A percentile compares a stretch with the other conserved stretches of the same genome.
phyloP scores from a whole-genome alignment of 92 coral and sea anemone species.

The Pocillopora meandrina region DNA sequence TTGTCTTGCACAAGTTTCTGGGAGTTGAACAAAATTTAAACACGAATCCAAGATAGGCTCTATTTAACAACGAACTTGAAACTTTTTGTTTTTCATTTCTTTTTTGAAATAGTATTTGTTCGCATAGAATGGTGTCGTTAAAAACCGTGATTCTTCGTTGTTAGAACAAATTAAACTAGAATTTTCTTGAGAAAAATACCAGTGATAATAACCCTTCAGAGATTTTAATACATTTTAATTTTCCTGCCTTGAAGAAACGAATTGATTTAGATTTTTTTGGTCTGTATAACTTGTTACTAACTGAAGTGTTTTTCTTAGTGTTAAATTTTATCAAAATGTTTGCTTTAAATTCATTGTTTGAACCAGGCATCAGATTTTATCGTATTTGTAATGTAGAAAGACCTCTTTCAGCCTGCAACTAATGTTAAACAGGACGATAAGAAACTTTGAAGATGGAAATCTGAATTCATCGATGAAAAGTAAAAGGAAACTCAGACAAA shows the following conservation, averaged over 20 bases:
- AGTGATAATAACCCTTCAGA: too few relatives aligned
- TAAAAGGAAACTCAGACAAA: too few relatives aligned
- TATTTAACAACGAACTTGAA: too few relatives aligned
- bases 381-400: not conserved
- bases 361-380: not conserved
- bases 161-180: too few relatives aligned
- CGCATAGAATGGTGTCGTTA: too few relatives aligned
- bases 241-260: not conserved
- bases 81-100: too few relatives aligned
- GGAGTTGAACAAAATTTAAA: too few relatives aligned
- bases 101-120: too few relatives aligned
- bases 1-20: too few relatives aligned
- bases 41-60: too few relatives aligned
- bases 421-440: not conserved
- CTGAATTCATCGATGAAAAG: not conserved
- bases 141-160: too few relatives aligned
- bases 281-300: not conserved
- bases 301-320: not conserved
- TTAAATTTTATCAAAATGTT: not conserved
- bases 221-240: not conserved
- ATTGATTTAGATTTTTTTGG: not conserved
- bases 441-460: not conserved
- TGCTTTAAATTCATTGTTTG: not conserved
- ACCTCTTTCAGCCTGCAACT: not conserved
- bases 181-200: too few relatives aligned